Conservation (phyloP, 1,140 invertebrate species). For the Calliopsis andreniformis region DNA sequence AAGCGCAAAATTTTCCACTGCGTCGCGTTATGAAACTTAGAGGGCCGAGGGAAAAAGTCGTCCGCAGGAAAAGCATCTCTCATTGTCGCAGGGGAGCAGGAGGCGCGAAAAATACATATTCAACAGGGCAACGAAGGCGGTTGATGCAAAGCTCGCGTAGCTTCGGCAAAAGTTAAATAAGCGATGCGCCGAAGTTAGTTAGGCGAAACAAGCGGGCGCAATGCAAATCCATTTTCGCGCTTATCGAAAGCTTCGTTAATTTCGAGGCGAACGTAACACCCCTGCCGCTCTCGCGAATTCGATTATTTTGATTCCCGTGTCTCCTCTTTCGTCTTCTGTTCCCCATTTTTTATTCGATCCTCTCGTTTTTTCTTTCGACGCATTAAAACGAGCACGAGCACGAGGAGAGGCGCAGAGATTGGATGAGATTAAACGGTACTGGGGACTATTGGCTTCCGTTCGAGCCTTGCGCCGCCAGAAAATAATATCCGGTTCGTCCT, state of each 20-base stretch:
- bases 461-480: neutral
- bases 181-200: slow-evolving; percentile 27
- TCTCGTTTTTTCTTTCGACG: neutral
- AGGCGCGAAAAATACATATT: slow-evolving; percentile 28
- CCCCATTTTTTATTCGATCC: too few relatives aligned
- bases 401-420: neutral
- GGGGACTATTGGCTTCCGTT: slow-evolving; percentile 12
- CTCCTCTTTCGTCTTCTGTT: neutral
- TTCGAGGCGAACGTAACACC: neutral
- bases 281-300: slow-evolving; percentile 8
- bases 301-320: slow-evolving; percentile 15
- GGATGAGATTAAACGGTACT: slow-evolving; percentile 36
- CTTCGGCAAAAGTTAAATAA: slow-evolving; percentile 39
- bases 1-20: neutral
- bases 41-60: neutral
- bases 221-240: slow-evolving; percentile 44
- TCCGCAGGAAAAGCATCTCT: slow-evolving; percentile 3
- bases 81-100: neutral
- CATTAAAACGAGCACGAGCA: neutral
- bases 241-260: slow-evolving; percentile 47
- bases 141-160: slow-evolving; percentile 4
- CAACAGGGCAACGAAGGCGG: neutral
- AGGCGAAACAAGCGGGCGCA: slow-evolving; percentile 30
- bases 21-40: too few relatives aligned
- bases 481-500: slow-evolving; percentile 41